Conservation (phyloP, 2,797 vertebrate species). For the Lagocephalus sceleratus region DNA sequence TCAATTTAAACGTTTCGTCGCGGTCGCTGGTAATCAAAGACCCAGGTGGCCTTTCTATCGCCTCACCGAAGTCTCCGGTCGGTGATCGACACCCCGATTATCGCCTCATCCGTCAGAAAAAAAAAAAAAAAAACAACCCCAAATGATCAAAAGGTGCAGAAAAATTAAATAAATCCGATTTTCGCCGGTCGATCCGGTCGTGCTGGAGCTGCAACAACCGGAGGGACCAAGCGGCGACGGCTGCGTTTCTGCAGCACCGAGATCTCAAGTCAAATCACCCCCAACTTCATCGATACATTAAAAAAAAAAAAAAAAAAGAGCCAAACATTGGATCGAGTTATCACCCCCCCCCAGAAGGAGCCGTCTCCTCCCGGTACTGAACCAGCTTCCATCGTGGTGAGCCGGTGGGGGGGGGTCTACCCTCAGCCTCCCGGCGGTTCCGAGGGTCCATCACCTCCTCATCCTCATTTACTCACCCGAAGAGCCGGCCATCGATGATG, state of each 20-base stretch:
- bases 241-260: neutral
- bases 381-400: conserved; percentile 58
- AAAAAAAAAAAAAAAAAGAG: neutral
- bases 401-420: too few relatives aligned
- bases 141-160: conserved; percentile 7
- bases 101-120: neutral
- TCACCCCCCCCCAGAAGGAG: conserved; percentile 7
- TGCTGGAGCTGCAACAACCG: neutral
- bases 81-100: neutral
- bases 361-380: conserved; percentile 32
- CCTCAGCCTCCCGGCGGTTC: neutral
- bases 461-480: conserved; percentile 43
- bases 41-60: neutral
- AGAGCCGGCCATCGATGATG: conserved; percentile 54
- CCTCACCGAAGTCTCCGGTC: neutral
- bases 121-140: too few relatives aligned
- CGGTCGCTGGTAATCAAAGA: neutral
- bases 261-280: conserved; percentile 4
- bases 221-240: conserved; percentile 21
- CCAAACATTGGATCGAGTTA: neutral
- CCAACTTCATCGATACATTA: conserved; percentile 5
- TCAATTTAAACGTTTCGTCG: neutral
- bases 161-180: conserved; percentile 2
- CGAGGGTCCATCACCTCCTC: neutral
- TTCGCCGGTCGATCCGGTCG: conserved; percentile 2